Percentiles rank a stretch among this genome's conserved stretches.
phyloP scores from a whole-genome alignment of 2,113 vertebrate genomes.

The Mus spicilegus region DNA sequence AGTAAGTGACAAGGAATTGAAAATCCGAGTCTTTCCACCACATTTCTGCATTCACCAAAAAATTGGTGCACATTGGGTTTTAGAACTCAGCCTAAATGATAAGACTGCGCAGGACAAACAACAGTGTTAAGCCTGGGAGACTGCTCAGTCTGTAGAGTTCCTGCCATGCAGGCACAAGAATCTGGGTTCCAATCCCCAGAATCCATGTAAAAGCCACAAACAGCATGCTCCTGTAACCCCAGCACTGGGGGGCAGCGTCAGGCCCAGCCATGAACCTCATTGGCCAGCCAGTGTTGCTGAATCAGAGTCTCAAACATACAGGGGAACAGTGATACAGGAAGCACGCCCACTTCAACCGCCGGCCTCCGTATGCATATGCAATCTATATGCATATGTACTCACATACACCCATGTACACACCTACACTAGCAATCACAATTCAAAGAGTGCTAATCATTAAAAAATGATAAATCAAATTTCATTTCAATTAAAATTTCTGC shows the following conservation, averaged over 20 bases:
- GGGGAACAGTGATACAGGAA: not conserved
- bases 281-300: not conserved
- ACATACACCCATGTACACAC: not conserved
- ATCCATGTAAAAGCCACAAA: not conserved
- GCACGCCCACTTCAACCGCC: no score
- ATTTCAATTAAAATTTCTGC: constrained; percentile 35
- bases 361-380: not conserved
- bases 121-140: not conserved
- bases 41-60: not conserved
- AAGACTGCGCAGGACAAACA: not conserved
- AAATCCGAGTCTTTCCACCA: not conserved
- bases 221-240: not conserved
- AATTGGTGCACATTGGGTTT: not conserved
- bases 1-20: not conserved
- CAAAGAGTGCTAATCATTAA: not conserved
- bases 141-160: not conserved
- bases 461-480: constrained; percentile 15
- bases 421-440: not conserved
- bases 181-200: not conserved
- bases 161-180: no score
- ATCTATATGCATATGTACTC: not conserved
- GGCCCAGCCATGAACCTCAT: not conserved
- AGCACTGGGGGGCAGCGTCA: not conserved
- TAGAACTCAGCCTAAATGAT: not conserved
- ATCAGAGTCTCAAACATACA: not conserved